Conservation (phyloP, 2,888 invertebrate genomes). For the Smittia sp. region DNA sequence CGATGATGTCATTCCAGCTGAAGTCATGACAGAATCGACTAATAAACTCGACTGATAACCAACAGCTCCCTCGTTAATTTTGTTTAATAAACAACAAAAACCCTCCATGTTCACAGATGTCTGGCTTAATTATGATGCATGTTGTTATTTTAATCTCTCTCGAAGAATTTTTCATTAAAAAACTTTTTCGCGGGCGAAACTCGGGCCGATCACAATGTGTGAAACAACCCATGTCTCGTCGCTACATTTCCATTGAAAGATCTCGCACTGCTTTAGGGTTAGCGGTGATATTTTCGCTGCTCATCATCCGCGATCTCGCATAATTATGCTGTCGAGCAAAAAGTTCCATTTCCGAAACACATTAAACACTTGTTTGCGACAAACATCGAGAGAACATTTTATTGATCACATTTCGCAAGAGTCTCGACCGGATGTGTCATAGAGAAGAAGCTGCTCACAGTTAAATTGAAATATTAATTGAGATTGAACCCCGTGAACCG, state of each 20-base stretch:
- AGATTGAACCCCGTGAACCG: constrained; percentile 15
- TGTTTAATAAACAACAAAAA: constrained; percentile 34
- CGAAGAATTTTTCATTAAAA: constrained; percentile 3
- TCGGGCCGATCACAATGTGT: constrained; percentile 24
- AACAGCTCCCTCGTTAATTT: constrained; percentile 30
- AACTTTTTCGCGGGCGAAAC: not conserved
- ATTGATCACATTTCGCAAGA: constrained; percentile 16
- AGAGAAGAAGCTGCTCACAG: not conserved
- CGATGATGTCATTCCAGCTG: constrained; percentile 33
- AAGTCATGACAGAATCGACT: constrained; percentile 21
- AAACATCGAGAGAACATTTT: not conserved
- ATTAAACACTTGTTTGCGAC: constrained; percentile 11
- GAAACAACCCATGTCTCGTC: constrained; percentile 29
- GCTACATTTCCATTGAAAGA: not conserved
- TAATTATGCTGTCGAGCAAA: constrained; percentile 20
- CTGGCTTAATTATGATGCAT: constrained; percentile 31
- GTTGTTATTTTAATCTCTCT: constrained; percentile 17
- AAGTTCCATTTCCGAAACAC: constrained; percentile 17
- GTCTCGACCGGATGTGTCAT: constrained; percentile 17
- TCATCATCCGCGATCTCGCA: constrained; percentile 2
- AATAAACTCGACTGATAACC: constrained; percentile 35
- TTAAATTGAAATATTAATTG: constrained; percentile 24
- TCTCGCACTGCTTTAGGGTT: not conserved
- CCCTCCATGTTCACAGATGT: constrained; percentile 33
- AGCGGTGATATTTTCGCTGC: not conserved